Conservation (phyloP, 2,888 invertebrate species). For the Heliconius cydno region DNA sequence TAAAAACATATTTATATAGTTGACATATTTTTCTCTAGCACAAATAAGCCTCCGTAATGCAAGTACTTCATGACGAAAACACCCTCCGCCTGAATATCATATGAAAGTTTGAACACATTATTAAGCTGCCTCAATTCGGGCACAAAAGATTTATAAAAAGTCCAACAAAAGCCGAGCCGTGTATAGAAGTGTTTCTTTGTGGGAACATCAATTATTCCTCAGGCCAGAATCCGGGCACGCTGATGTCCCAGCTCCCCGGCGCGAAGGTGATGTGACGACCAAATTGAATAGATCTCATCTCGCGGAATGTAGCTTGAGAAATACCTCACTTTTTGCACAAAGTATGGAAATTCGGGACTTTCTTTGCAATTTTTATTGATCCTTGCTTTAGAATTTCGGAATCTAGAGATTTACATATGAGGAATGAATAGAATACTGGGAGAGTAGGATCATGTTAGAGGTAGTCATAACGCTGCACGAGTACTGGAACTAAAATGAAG, state of each 20-base stretch:
- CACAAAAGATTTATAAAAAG: constrained; percentile 41
- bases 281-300: constrained; percentile 34
- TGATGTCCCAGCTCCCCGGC: constrained; percentile 34
- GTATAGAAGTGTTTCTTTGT: constrained; percentile 48
- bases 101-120: constrained; percentile 32
- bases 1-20: background rate
- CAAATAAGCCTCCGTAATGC: background rate
- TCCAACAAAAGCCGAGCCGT: constrained; percentile 41
- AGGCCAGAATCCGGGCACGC: constrained; percentile 49
- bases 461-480: background rate
- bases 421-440: background rate
- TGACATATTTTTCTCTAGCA: background rate
- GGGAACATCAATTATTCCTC: constrained; percentile 46
- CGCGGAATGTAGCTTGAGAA: constrained; percentile 9
- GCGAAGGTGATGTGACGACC: constrained; percentile 24
- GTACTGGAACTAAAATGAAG: background rate
- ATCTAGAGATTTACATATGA: background rate
- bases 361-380: background rate
- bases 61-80: background rate
- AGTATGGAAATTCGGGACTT: background rate
- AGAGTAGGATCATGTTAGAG: background rate
- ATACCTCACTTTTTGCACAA: constrained; percentile 1
- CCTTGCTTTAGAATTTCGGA: background rate
- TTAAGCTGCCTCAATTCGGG: constrained; percentile 34
- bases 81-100: background rate